phyloP scores from a whole-genome alignment of 2,113 vertebrate genomes.

The Stigmatopora argus region DNA sequence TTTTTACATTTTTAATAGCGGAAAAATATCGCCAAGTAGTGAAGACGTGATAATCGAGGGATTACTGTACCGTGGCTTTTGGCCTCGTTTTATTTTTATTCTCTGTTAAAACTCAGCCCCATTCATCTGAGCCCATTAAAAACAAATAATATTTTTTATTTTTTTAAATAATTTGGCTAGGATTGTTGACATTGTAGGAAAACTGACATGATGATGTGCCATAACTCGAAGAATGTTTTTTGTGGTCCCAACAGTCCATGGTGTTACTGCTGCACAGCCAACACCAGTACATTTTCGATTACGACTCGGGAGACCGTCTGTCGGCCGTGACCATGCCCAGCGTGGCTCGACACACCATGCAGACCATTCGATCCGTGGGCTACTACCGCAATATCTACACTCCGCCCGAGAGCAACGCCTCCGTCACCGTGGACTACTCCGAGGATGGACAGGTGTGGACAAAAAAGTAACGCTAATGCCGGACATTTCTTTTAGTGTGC shows the following conservation, averaged over 20 bases:
- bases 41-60: too few species aligned
- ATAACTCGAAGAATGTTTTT: neutral
- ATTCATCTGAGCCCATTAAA: too few species aligned
- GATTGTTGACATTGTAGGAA: too few species aligned
- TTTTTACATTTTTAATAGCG: too few species aligned
- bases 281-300: constrained; percentile 97
- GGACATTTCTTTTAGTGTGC: neutral
- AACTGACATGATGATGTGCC: too few species aligned
- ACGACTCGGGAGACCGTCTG: constrained; percentile 85
- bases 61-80: too few species aligned
- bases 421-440: constrained; percentile 92
- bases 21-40: too few species aligned
- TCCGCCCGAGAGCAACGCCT: constrained; percentile 94
- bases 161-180: neutral
- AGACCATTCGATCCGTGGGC: constrained; percentile 93
- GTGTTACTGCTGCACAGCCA: constrained; percentile 96
- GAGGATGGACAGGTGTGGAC: constrained; percentile 81
- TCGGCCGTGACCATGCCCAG: constrained; percentile 98
- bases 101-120: too few species aligned
- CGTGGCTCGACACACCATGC: constrained; percentile 96
- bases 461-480: neutral
- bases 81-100: too few species aligned
- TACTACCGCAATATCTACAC: constrained; percentile 98
- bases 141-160: neutral
- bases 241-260: constrained; percentile 81